These are phyloP conservation scores for Thomomys bottae DNA, from an alignment of 2,113 vertebrate species.

Conservation along the genomic window DNA sequence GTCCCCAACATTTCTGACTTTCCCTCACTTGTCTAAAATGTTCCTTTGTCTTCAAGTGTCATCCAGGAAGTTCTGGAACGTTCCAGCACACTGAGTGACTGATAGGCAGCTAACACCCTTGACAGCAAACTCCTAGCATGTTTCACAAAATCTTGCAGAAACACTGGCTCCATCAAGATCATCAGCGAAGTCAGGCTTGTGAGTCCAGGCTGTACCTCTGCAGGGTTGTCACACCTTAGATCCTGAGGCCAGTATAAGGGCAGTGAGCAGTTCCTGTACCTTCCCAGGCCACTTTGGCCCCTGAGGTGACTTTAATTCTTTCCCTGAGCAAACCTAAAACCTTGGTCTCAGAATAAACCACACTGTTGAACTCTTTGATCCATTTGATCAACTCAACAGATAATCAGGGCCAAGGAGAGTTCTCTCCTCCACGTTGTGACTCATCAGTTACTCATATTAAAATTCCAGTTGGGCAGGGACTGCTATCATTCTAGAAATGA, in stretches of 20 bases:
- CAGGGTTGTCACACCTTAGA: rapidly evolving
- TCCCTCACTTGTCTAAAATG: neutral
- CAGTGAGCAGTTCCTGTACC: neutral
- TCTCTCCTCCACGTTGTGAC: neutral
- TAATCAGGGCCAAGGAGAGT: neutral
- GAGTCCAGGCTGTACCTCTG: neutral
- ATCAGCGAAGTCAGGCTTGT: neutral
- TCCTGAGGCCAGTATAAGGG: neutral
- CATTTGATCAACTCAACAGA: neutral
- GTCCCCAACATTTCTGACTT: neutral
- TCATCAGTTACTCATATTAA: slow-evolving; percentile 2
- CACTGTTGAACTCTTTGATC: neutral
- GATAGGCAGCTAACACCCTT: neutral
- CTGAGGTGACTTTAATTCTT: neutral
- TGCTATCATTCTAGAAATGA: neutral
- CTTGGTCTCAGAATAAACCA: slow-evolving; percentile 16
- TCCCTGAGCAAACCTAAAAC: neutral
- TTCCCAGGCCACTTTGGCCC: neutral
- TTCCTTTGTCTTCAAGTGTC: neutral
- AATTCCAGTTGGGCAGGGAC: neutral
- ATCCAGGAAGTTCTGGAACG: neutral
- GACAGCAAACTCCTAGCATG: neutral
- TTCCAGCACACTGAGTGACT: slow-evolving; percentile 1
- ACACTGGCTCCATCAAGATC: rapidly evolving
- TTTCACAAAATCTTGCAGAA: neutral